Base-by-base conservation (phyloP, 2,888 invertebrate species). In the Caenorhabditis doughertyi region DNA sequence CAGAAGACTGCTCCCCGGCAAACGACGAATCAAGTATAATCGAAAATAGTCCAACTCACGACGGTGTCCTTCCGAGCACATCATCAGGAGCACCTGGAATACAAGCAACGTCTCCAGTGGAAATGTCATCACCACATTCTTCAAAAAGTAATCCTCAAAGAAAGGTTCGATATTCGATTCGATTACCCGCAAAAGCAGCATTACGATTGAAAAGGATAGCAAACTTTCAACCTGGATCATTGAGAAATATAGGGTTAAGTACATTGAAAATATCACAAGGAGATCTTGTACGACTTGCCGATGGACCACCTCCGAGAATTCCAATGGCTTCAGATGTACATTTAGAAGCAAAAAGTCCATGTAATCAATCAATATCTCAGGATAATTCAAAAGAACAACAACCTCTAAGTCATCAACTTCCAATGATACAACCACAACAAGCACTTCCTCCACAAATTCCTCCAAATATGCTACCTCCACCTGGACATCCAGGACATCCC, bases 181-280 rank as follows among this genome's bases (percentile, higher is more conserved):
- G 84, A 49, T 53, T 86, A 29, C 76, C 83, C 13, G 67, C 81
- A 13, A 85, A 83, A 68, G 81, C 84, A 16, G 88, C 86, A 13
- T 56, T 74, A 29, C 74, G 84, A 51, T 64, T 88, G n/a, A 87
- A 87, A 79, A 39, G 88, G 49, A 85, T 88, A 49, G 84, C 85
- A 4, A 83, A 53, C 51, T 71, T 79, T 72, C 88, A 85, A 58
- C 88, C 88, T 21, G 80, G 80, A 44, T 81, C 88, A 9, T 29
- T 88, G 35, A 56, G 85, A 18, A 60, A 81, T 56, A 53, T 87
- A 72, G 85, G 86, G 77, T 32, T 82, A 7, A 68, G 47, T 35
- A 35, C 79, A 8, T 32, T 82, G 18, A 64, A 60, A 44, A 58
- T 79, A 11, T 44, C 60, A 2, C 51, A 72, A 21, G 67, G 53